Base-by-base conservation (phyloP, 2,797 vertebrate species). In the Sebastes iracundus region DNA sequence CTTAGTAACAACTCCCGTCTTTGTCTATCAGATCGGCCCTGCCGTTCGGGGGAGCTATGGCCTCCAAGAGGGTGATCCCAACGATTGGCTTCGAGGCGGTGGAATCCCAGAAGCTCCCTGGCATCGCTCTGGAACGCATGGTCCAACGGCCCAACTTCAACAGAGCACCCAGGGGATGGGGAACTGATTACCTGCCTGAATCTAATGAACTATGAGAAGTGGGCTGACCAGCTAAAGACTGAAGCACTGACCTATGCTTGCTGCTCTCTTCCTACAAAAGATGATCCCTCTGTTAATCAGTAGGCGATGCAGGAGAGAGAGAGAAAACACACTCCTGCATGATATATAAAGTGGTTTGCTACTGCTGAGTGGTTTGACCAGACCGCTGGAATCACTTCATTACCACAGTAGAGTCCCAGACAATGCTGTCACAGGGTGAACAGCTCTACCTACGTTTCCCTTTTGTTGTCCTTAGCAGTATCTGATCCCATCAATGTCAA, bases 161-260 rank as follows among this genome's bases (percentile, higher is more conserved):
- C 96, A 95, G 96, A 86, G 95, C 95, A 28, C 96, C 98, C 0
- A 96, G 84, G 9, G 98, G 98, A 71, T 99, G 98, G 98, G 90
- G 88, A 30, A 81, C 77, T 20, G 82, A 92, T 75, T 93, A 94
- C 73, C 90, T 93, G 66, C 97, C 97, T 0, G 98, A 99, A 87
- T 97, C 98, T 0, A 97, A 96, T 0, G 97, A 99, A 85, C 95
- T 99, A 94, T 98, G 96, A 95, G n/a, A 66, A 32, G 0, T 28
- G 33, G 66, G 68, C 74, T 70, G 64, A 79, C 53, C 59, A 75
- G 76, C 83, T 66, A 58, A 87, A 89, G 85, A 92, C 88, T 86
- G 33, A 82, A 82, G 71, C 68, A 55, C 63, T 32, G 72, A 69
- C 62, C 32, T 64, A 42, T 42, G 81, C 6, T 79, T 32, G 67